Conservation (phyloP, 2,797 vertebrate species). For the Alcedo quadribrachys region DNA sequence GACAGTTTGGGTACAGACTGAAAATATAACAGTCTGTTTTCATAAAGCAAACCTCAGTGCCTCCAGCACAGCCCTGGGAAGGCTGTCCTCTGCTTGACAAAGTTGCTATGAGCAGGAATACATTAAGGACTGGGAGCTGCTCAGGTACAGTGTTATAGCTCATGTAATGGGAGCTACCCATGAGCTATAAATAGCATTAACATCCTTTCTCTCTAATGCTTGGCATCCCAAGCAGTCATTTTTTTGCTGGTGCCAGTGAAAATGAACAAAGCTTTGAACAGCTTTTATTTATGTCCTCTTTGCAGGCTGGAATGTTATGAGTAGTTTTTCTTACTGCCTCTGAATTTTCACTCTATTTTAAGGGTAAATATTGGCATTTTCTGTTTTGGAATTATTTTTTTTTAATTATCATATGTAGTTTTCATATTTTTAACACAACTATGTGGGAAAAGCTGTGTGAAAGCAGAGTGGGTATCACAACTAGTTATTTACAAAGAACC, state of each 20-base stretch:
- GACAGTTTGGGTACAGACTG: not conserved
- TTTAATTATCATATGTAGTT: not conserved
- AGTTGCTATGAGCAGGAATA: not conserved
- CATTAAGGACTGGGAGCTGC: not conserved
- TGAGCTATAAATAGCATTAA: constrained; percentile 34
- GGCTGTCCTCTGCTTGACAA: not conserved
- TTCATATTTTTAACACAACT: not conserved
- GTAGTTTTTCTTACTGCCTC: not conserved
- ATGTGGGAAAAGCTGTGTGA: not conserved
- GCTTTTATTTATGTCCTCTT: constrained; percentile 1
- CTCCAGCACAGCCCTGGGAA: not conserved
- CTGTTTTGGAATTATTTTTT: not conserved
- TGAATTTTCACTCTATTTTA: not conserved
- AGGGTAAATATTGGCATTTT: not conserved
- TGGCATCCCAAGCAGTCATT: constrained; percentile 12
- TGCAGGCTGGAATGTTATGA: not conserved
- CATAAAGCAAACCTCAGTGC: not conserved
- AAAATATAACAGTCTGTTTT: not conserved
- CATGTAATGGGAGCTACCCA: not conserved
- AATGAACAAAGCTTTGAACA: constrained; percentile 18
- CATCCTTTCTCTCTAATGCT: not conserved
- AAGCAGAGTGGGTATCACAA: not conserved
- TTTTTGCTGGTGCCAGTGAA: not conserved
- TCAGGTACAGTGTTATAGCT: not conserved
- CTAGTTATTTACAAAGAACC: not conserved